A percentile compares a stretch with the other conserved stretches of the same genome.
Evolutionary conservation across 2,797 vertebrate species (phyloP).

Genomic region (Catamblyrhynchus diadema): DNA sequence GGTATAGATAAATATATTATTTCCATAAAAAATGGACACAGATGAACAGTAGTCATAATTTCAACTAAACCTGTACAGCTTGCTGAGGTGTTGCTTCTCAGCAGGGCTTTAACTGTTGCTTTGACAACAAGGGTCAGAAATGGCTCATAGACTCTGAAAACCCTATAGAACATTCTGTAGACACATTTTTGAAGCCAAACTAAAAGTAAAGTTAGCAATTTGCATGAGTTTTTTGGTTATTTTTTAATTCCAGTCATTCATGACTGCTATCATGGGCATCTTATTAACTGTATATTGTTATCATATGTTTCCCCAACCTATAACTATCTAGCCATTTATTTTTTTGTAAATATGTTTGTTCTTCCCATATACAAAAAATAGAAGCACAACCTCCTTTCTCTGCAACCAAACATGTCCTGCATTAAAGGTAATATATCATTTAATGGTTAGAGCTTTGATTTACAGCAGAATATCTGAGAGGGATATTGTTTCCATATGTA

Average conservation of each 20-base stretch:
- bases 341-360: background rate
- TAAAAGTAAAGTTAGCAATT: background rate
- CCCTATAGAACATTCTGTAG: background rate
- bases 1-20: background rate
- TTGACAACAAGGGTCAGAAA: background rate
- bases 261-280: background rate
- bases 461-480: background rate
- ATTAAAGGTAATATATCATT: background rate
- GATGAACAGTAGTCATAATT: background rate
- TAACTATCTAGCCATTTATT: background rate
- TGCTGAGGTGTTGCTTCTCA: background rate
- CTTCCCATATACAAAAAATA: background rate
- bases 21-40: background rate
- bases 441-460: background rate
- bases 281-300: background rate
- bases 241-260: background rate
- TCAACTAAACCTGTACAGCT: background rate
- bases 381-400: background rate
- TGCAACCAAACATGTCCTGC: background rate
- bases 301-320: background rate
- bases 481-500: background rate
- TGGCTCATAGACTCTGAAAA: background rate
- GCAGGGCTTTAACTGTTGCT: background rate
- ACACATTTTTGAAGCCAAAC: background rate
- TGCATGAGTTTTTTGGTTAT: background rate